phyloP scores from a whole-genome alignment of 1,140 invertebrate species.

The Drosophila bocqueti region DNA sequence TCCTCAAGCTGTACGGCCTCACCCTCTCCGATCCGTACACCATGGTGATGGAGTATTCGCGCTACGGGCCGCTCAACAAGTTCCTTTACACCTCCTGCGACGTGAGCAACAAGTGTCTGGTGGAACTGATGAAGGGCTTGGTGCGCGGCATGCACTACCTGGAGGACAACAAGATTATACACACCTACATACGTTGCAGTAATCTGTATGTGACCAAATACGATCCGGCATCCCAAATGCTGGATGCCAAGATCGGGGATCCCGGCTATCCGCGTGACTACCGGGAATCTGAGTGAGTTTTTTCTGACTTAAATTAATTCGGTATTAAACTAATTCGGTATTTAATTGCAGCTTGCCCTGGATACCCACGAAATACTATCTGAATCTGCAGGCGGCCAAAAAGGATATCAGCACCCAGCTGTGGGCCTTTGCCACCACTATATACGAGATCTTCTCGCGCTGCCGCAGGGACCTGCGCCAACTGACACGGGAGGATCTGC shows the following conservation, averaged over 20 bases:
- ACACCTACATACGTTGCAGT: slow-evolving; percentile 94
- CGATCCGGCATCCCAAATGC: slow-evolving; percentile 88
- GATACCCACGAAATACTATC: slow-evolving; percentile 93
- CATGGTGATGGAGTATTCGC: slow-evolving; percentile 92
- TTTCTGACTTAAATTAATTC: background rate
- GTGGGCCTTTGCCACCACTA: slow-evolving; percentile 95
- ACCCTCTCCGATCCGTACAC: slow-evolving; percentile 91
- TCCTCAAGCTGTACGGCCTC: slow-evolving; percentile 91
- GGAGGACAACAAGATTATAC: slow-evolving; percentile 91
- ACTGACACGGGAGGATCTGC: slow-evolving; percentile 41
- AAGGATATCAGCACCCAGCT: slow-evolving; percentile 90
- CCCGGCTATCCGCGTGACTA: slow-evolving; percentile 88
- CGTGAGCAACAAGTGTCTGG: slow-evolving; percentile 90
- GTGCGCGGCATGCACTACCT: slow-evolving; percentile 89
- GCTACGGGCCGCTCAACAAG: slow-evolving; percentile 90
- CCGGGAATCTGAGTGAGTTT: slow-evolving; percentile 62
- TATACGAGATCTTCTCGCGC: slow-evolving; percentile 95
- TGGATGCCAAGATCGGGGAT: slow-evolving; percentile 92
- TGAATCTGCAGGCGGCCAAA: slow-evolving; percentile 88
- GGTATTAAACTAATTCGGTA: no score
- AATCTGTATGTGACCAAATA: slow-evolving; percentile 90
- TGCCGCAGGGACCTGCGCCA: slow-evolving; percentile 86
- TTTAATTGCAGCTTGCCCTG: slow-evolving; percentile 92
- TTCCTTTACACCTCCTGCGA: slow-evolving; percentile 87
- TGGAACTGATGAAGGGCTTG: slow-evolving; percentile 91